A percentile compares a stretch with the other conserved stretches of the same genome.
phyloP scores from a whole-genome alignment of 2,113 vertebrate species.

The Cygnus atratus region DNA sequence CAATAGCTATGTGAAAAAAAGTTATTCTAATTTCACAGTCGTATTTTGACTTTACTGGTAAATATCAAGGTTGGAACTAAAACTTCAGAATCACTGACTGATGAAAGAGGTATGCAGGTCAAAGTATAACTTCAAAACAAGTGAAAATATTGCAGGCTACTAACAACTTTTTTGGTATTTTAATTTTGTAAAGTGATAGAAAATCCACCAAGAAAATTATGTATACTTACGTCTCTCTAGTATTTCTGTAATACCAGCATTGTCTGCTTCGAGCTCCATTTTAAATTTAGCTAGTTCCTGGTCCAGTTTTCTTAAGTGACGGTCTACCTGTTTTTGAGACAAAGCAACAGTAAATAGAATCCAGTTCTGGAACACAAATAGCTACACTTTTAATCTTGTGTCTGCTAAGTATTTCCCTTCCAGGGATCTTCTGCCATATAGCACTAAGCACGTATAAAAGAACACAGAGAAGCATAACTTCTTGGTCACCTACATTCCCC shows the following conservation, averaged over 20 bases:
- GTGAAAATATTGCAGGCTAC: not conserved
- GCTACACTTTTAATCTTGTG: not conserved
- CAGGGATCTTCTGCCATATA: not conserved
- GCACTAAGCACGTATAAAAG: not conserved
- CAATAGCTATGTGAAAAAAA: not conserved
- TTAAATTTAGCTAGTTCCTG: constrained; percentile 99
- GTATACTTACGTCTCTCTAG: constrained; percentile 93
- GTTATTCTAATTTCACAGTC: not conserved
- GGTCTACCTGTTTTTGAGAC: constrained; percentile 88
- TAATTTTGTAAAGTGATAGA: not conserved
- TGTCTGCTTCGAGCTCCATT: constrained; percentile 99
- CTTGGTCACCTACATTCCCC: not conserved
- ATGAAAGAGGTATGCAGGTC: not conserved
- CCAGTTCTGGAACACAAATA: not conserved
- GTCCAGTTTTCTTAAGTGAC: constrained; percentile 96
- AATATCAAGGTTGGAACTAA: not conserved
- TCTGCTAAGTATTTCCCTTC: not conserved
- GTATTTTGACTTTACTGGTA: not conserved
- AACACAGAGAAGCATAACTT: accelerated
- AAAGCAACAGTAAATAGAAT: constrained; percentile 44
- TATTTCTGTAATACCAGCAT: constrained; percentile 98
- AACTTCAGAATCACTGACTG: not conserved
- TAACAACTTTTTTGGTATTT: not conserved
- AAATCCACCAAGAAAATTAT: not conserved
- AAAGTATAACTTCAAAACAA: not conserved